Percentiles rank a stretch among this genome's conserved stretches.
phyloP scores from a whole-genome alignment of 2,797 vertebrate genomes.

The Acridotheres tristis region DNA sequence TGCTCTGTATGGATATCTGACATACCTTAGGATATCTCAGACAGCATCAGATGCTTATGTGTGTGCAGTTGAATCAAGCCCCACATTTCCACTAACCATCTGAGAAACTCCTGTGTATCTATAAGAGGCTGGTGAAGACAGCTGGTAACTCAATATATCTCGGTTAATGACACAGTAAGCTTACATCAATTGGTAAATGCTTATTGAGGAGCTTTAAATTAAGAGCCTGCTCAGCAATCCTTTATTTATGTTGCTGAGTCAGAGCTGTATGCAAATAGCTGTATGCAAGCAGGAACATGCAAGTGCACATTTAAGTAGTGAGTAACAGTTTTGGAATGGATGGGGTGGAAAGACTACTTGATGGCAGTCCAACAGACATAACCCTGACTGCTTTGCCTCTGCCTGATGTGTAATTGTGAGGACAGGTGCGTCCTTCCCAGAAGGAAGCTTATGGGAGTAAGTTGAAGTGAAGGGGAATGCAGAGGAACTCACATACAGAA shows the following conservation, averaged over 20 bases:
- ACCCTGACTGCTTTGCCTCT: not conserved
- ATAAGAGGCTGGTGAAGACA: not conserved
- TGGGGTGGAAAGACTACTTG: not conserved
- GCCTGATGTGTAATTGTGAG: not conserved
- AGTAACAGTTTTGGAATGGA: not conserved
- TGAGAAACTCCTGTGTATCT: not conserved
- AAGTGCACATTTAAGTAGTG: not conserved
- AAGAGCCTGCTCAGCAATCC: not conserved
- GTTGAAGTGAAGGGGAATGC: not conserved
- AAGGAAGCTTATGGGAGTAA: not conserved
- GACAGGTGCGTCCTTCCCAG: not conserved
- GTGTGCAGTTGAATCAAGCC: not conserved
- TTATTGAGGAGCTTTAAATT: not conserved
- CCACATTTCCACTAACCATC: not conserved
- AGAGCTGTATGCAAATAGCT: not conserved
- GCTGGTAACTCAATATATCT: not conserved
- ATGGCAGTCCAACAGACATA: not conserved
- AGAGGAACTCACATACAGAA: not conserved
- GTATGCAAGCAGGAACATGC: not conserved
- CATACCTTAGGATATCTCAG: not conserved
- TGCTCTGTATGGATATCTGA: not conserved
- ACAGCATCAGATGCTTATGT: not conserved
- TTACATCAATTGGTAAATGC: not conserved
- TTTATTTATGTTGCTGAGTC: not conserved
- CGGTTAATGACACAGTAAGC: not conserved